Conservation (phyloP, 2,797 vertebrate species). For the Chloroceryle inda region DNA sequence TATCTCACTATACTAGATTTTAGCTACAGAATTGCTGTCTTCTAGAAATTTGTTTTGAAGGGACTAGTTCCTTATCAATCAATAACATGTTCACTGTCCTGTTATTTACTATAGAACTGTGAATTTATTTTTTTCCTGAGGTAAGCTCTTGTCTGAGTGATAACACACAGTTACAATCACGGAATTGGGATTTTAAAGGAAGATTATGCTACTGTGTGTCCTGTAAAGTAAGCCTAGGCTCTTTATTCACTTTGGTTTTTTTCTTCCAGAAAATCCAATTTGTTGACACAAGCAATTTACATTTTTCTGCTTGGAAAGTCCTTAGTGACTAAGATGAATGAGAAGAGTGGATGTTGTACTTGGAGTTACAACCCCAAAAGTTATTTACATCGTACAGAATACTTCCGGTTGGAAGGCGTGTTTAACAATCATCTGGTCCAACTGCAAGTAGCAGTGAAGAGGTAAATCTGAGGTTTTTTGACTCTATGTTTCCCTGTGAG, state of each 20-base stretch:
- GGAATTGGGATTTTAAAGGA: not conserved
- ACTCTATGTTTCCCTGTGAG: not conserved
- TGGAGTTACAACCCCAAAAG: not conserved
- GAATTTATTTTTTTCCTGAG: not conserved
- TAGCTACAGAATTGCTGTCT: not conserved
- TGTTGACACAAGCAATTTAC: not conserved
- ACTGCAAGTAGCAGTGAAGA: not conserved
- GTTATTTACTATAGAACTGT: not conserved
- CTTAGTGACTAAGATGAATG: not conserved
- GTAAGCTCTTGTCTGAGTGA: not conserved
- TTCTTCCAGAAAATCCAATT: not conserved
- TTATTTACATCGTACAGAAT: not conserved
- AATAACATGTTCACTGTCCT: not conserved
- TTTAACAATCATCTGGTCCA: not conserved
- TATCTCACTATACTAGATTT: not conserved
- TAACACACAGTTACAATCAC: not conserved
- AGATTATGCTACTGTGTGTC: not conserved
- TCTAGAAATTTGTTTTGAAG: not conserved
- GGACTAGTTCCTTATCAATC: not conserved
- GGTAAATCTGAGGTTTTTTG: rapidly evolving
- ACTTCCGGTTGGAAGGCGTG: not conserved
- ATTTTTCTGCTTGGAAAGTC: not conserved
- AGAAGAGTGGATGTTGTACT: not conserved
- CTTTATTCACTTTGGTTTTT: not conserved
- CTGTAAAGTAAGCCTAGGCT: not conserved